Evolutionary conservation across 2,888 invertebrate species (phyloP).

Genomic region (Venusia cambrica): DNA sequence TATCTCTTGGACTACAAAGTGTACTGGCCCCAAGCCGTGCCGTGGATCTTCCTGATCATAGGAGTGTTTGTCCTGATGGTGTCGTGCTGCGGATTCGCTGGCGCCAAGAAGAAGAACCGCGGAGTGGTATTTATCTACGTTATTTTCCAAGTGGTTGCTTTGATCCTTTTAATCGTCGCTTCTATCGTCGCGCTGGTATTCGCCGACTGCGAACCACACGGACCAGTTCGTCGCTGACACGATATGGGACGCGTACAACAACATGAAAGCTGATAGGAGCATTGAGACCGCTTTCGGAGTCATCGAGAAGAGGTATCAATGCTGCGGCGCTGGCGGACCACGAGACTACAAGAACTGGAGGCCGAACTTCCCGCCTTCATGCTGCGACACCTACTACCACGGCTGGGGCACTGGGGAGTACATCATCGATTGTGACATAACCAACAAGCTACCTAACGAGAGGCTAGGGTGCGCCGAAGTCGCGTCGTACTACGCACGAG

Average conservation of each 20-base stretch:
- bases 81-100: slow-evolving; percentile 57
- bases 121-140: slow-evolving; percentile 50
- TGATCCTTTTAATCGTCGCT: slow-evolving; percentile 45
- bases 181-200: slow-evolving; percentile 56
- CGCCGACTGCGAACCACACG: slow-evolving; percentile 54
- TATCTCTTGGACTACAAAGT: slow-evolving; percentile 67
- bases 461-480: slow-evolving; percentile 65
- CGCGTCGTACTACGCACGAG: slow-evolving; percentile 57
- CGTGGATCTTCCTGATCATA: slow-evolving; percentile 65
- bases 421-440: slow-evolving; percentile 60
- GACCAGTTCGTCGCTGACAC: slow-evolving; percentile 65
- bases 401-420: slow-evolving; percentile 59
- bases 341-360: slow-evolving; percentile 68
- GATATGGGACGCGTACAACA: slow-evolving; percentile 64
- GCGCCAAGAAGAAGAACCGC: slow-evolving; percentile 51
- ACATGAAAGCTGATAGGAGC: slow-evolving; percentile 49
- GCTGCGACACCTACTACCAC: slow-evolving; percentile 67
- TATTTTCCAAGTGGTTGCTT: slow-evolving; percentile 44
- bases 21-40: slow-evolving; percentile 71
- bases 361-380: slow-evolving; percentile 60
- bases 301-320: slow-evolving; percentile 63
- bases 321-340: slow-evolving; percentile 66
- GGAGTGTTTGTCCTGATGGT: slow-evolving; percentile 55
- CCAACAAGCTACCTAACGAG: slow-evolving; percentile 68
- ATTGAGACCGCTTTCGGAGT: slow-evolving; percentile 48